A percentile compares a stretch with the other conserved stretches of the same genome.
Evolutionary conservation across 2,113 vertebrate genomes (phyloP).

Genomic region (Macquaria ambigua): DNA sequence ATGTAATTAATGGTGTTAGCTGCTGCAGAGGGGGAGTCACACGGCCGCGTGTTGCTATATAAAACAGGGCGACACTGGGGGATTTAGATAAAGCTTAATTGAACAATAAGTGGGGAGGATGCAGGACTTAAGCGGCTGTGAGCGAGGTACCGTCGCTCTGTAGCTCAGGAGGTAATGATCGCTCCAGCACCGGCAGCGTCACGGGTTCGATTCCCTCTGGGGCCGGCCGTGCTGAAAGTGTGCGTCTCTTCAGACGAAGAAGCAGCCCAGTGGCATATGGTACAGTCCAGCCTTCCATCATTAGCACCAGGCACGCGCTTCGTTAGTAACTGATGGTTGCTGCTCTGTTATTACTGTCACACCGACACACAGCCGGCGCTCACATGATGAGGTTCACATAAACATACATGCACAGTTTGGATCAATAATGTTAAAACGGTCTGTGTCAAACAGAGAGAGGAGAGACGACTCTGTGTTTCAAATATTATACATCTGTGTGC

Average conservation of each 20-base stretch:
- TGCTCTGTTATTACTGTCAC: neutral
- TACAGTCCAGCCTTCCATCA: neutral
- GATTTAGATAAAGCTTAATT: constrained; percentile 43
- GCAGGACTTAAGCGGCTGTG: constrained; percentile 10
- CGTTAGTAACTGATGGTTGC: neutral
- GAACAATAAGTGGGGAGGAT: constrained; percentile 17
- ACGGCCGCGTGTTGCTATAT: constrained; percentile 10
- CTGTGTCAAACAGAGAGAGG: neutral
- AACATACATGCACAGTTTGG: neutral
- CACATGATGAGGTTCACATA: neutral
- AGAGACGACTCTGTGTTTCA: neutral
- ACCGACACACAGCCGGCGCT: neutral
- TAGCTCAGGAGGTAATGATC: neutral
- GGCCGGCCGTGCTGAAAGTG: neutral
- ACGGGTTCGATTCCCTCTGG: neutral
- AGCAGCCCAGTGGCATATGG: constrained; percentile 17
- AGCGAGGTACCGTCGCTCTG: neutral
- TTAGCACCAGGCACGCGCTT: constrained; percentile 1
- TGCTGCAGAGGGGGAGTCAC: constrained; percentile 42
- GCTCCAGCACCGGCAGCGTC: neutral
- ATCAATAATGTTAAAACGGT: neutral
- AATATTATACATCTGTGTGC: neutral
- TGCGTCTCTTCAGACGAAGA: constrained; percentile 6
- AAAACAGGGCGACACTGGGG: constrained; percentile 27
- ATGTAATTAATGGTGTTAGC: constrained; percentile 28